Evolutionary conservation across 2,797 vertebrate genomes (phyloP).

Genomic region (Silurus lanzhouensis): DNA sequence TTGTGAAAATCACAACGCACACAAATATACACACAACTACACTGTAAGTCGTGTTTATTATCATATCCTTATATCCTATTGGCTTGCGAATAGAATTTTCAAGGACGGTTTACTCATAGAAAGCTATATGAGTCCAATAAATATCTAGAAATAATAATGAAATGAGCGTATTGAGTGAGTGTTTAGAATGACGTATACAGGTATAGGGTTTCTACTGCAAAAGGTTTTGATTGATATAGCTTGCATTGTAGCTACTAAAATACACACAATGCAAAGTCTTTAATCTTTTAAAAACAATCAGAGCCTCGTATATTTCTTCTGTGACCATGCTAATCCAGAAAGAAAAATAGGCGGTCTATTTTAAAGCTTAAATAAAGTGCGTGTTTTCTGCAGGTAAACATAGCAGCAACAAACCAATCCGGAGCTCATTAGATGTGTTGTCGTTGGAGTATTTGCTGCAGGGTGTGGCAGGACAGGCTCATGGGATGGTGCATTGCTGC

Average conservation of each 20-base stretch:
- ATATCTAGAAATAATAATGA: neutral
- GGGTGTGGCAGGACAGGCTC: conserved; percentile 57
- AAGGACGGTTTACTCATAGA: neutral
- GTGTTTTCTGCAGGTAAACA: conserved; percentile 56
- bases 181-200: neutral
- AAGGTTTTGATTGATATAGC: neutral
- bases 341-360: conserved; percentile 22
- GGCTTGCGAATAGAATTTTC: neutral
- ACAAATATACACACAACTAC: neutral
- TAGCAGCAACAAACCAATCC: conserved; percentile 67
- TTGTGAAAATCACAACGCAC: neutral
- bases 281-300: neutral
- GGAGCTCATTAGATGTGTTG: conserved; percentile 77
- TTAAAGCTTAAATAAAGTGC: conserved; percentile 49
- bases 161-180: neutral
- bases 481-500: conserved; percentile 33
- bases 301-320: conserved; percentile 8
- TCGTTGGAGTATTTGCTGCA: conserved; percentile 74
- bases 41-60: neutral
- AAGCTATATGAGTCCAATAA: neutral
- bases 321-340: conserved; percentile 15
- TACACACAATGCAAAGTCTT: neutral
- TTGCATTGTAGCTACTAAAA: neutral
- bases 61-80: neutral
- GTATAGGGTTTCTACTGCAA: neutral